Evolutionary conservation across 2,113 vertebrate species (phyloP), one percentile per base, ranked within the genome.

Genomic region (Poicephalus gulielmi): DNA sequence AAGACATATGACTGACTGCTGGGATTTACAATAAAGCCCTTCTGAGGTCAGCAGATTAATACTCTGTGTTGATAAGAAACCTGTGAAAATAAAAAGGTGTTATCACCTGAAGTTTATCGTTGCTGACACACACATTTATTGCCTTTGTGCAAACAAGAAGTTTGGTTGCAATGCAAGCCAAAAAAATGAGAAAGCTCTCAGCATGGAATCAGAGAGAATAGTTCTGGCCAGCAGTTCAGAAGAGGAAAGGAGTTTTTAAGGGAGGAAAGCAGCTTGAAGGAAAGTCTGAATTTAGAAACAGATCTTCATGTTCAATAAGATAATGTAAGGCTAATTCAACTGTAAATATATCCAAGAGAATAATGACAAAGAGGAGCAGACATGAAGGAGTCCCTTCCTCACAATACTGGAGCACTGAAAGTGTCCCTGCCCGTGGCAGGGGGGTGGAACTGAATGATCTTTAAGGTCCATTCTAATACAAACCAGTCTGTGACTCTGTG

Each of bases 221-320:
- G 53, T 25, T 52, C 57, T 59, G 84, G 74, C 47, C 84, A 92
- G 86, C 30, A 5, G 95, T 57, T 87, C 47, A 35, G 55, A 82
- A 93, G 63, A 83, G 53, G 46, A 84, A 73, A 60, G 70, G 71
- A 66, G 57, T 33, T 88, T 94, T 85, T 94, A 23, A 89, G 44
- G 47, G 77, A 92, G 66, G 35, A 91, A 95, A 92, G 71, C 43
- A 91, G 64, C 92, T 94, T 43, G 83, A 88, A 66, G 91, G 73
- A 66, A 86, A 83, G 44, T 47, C 71, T 92, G 85, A 92, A 86
- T 88, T 95, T 96, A 91, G 86, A 95, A 94, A 76, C 59, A 84
- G 68, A 63, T 67, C 68, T 95, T 60, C 52, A 17, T 78, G 55
- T 92, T 94, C 67, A 88, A 10, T 92, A 63, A 92, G 50, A 81